Conservation (phyloP, 2,888 invertebrate genomes). For the Hanleya hanleyi region DNA sequence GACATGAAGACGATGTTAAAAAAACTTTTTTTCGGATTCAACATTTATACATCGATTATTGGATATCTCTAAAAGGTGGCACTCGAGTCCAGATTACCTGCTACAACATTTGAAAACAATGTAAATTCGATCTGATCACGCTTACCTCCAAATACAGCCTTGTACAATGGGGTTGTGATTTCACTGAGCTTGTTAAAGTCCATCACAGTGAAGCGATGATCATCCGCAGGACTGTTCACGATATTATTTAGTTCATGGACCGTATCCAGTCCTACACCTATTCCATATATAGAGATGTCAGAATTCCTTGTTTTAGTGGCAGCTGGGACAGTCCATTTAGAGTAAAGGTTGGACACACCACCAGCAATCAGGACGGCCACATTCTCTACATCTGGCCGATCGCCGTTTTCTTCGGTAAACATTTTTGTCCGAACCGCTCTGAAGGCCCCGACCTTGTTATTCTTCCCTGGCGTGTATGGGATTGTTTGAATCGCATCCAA, state of each 20-base stretch:
- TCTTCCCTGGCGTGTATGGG: conserved; percentile 35
- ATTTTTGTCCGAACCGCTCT: conserved; percentile 21
- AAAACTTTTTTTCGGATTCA: no score
- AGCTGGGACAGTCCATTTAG: conserved; percentile 19
- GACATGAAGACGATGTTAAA: no score
- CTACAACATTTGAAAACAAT: no score
- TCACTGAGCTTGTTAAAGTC: background rate
- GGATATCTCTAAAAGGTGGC: no score
- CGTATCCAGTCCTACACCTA: conserved; percentile 7
- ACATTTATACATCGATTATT: no score
- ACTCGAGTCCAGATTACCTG: no score
- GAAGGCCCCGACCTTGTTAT: conserved; percentile 37
- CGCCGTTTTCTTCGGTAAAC: conserved; percentile 32
- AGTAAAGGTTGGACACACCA: conserved; percentile 39
- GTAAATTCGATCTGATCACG: no score
- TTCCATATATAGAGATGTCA: background rate
- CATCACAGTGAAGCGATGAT: conserved; percentile 15
- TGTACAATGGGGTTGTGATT: background rate
- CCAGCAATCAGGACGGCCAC: conserved; percentile 41
- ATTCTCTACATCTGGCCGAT: conserved; percentile 20
- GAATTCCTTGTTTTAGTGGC: conserved; percentile 15
- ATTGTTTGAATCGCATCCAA: conserved; percentile 34
- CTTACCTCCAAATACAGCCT: conserved; percentile 9
- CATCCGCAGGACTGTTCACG: conserved; percentile 27
- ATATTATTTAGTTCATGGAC: conserved; percentile 31